Conservation (phyloP, 2,888 invertebrate species). For the Pediacus dermestoides region DNA sequence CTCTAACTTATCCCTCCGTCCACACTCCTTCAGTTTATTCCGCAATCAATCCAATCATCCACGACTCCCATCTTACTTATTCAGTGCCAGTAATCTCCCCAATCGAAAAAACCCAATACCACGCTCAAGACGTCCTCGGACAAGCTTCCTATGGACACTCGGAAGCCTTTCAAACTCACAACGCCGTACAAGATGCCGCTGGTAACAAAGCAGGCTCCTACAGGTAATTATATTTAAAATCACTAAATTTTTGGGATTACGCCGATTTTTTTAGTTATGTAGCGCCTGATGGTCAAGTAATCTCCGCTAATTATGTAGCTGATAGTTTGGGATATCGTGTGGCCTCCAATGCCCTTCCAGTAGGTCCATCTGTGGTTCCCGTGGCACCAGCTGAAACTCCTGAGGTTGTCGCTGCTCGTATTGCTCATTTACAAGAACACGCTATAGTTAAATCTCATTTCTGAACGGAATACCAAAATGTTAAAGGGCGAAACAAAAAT, state of each 20-base stretch:
- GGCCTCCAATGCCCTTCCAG: conserved; percentile 49
- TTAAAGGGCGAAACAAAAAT: too few relatives aligned
- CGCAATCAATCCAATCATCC: conserved; percentile 24
- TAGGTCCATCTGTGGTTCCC: conserved; percentile 44
- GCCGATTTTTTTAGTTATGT: conserved; percentile 39
- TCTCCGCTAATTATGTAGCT: conserved; percentile 49
- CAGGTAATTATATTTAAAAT: conserved; percentile 20
- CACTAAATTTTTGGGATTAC: not conserved
- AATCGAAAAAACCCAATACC: conserved; percentile 45
- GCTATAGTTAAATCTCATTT: conserved; percentile 39
- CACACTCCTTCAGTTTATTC: not conserved
- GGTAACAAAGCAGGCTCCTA: conserved; percentile 49
- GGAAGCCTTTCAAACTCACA: conserved; percentile 46
- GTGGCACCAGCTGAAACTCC: conserved; percentile 29
- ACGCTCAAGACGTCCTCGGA: conserved; percentile 48
- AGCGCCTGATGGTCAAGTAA: conserved; percentile 49
- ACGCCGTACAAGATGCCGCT: conserved; percentile 44
- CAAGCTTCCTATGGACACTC: conserved; percentile 47
- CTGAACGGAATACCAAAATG: conserved; percentile 11
- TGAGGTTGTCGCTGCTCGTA: conserved; percentile 49
- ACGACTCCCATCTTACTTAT: conserved; percentile 22
- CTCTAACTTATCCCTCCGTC: conserved; percentile 47
- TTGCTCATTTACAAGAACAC: conserved; percentile 46
- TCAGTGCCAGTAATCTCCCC: conserved; percentile 23
- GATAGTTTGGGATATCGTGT: conserved; percentile 49